These are phyloP conservation scores for Drosophila fungiperda DNA, from an alignment of 2,888 invertebrate species.

Conservation along the genomic window DNA sequence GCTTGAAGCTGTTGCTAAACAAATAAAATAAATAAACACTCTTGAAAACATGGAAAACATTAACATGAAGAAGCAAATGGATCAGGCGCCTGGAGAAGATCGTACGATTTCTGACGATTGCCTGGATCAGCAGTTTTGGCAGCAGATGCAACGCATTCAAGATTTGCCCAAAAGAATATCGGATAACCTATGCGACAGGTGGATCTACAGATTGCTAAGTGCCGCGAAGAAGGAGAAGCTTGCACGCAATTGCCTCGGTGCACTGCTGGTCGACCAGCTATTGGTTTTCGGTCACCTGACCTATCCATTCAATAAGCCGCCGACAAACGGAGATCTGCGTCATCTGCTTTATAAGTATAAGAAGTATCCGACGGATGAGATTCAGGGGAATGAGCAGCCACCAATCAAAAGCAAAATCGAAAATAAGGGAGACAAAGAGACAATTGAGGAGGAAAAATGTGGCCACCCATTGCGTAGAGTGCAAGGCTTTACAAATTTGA, in stretches of 20 bases:
- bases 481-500: background rate
- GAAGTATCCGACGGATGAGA: background rate
- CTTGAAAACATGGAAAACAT: background rate
- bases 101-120: constrained; percentile 6
- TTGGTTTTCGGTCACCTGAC: background rate
- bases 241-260: constrained; percentile 26
- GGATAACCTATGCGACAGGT: constrained; percentile 22
- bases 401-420: too few relatives aligned
- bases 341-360: background rate
- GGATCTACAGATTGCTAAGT: constrained; percentile 9
- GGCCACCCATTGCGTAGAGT: background rate
- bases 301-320: constrained; percentile 15
- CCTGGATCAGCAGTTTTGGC: constrained; percentile 4
- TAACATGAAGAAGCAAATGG: background rate
- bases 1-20: too few relatives aligned
- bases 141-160: constrained; percentile 2
- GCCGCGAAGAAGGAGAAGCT: constrained; percentile 25
- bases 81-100: background rate
- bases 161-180: fast-evolving
- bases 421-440: background rate
- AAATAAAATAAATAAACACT: too few relatives aligned
- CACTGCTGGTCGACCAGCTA: constrained; percentile 26
- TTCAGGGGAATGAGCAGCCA: too few relatives aligned
- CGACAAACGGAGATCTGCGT: constrained; percentile 20
- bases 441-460: background rate